Percentiles rank a stretch among this genome's conserved stretches.
Evolutionary conservation across 2,888 invertebrate species (phyloP).

Genomic region (Adelphocoris suturalis): DNA sequence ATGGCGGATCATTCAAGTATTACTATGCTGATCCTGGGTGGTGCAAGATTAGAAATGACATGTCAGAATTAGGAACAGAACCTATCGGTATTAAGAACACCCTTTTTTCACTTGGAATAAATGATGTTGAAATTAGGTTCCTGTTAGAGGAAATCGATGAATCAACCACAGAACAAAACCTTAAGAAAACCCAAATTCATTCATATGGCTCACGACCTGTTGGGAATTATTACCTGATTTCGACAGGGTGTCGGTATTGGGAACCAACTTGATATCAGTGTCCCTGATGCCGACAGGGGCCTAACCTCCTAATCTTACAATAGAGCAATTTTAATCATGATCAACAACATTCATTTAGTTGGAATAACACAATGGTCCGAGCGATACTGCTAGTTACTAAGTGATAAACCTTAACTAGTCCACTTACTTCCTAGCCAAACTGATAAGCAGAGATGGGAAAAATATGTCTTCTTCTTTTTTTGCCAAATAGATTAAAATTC

Average conservation of each 20-base stretch:
- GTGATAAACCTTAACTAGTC: constrained; percentile 8
- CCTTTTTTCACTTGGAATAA: constrained; percentile 14
- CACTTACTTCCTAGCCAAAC: constrained; percentile 8
- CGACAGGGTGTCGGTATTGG: no score
- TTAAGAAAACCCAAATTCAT: constrained; percentile 12
- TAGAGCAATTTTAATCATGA: constrained; percentile 12
- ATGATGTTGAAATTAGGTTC: constrained; percentile 27
- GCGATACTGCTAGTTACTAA: constrained; percentile 6
- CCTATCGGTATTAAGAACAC: constrained; percentile 31
- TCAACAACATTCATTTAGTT: constrained; percentile 1
- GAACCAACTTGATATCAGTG: no score
- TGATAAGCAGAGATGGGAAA: no score
- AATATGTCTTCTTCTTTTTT: no score
- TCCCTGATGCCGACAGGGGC: no score
- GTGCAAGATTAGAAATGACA: neutral
- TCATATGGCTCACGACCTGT: constrained; percentile 26
- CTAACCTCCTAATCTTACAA: neutral
- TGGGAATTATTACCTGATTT: constrained; percentile 8
- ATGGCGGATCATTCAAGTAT: neutral
- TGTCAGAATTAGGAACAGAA: constrained; percentile 18
- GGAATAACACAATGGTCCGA: constrained; percentile 7
- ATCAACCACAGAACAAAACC: constrained; percentile 19
- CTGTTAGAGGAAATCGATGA: constrained; percentile 16
- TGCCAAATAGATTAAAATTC: no score
- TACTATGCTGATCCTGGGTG: neutral